Conservation (phyloP, 1,140 invertebrate species). For the Drosophila punjabiensis region DNA sequence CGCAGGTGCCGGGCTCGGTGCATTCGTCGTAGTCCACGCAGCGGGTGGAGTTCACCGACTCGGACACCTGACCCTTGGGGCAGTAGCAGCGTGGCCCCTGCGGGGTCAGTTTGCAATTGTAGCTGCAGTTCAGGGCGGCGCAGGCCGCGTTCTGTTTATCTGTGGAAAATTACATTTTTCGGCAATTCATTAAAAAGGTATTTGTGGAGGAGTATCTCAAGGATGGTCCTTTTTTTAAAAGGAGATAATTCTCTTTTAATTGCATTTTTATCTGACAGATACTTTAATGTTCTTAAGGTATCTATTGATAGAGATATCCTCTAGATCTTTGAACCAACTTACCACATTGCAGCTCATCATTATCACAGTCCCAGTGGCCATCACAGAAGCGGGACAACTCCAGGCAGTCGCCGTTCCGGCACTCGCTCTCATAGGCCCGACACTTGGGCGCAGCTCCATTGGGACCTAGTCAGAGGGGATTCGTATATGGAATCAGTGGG, state of each 20-base stretch:
- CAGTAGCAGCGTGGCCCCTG: conserved; percentile 91
- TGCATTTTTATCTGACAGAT: not conserved
- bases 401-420: conserved; percentile 90
- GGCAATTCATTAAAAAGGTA: not conserved
- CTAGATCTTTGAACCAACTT: conserved; percentile 40
- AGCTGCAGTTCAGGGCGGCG: conserved; percentile 87
- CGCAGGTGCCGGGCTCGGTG: conserved; percentile 90
- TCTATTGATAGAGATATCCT: not conserved
- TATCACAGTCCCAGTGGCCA: conserved; percentile 91
- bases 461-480: conserved; percentile 48
- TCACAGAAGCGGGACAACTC: conserved; percentile 92
- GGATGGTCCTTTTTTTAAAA: not conserved
- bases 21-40: conserved; percentile 93
- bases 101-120: conserved; percentile 89
- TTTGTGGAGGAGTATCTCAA: not conserved
- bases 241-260: not conserved
- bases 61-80: conserved; percentile 89
- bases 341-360: conserved; percentile 87
- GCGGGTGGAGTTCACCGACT: conserved; percentile 87
- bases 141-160: conserved; percentile 87
- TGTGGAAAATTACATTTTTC: conserved; percentile 35
- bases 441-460: conserved; percentile 85
- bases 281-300: not conserved
- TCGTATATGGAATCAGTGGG: not conserved
- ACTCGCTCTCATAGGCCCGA: conserved; percentile 88